A percentile compares a stretch with the other conserved stretches of the same genome.
Evolutionary conservation across 2,113 vertebrate species (phyloP).

Genomic region (Pholis gunnellus): DNA sequence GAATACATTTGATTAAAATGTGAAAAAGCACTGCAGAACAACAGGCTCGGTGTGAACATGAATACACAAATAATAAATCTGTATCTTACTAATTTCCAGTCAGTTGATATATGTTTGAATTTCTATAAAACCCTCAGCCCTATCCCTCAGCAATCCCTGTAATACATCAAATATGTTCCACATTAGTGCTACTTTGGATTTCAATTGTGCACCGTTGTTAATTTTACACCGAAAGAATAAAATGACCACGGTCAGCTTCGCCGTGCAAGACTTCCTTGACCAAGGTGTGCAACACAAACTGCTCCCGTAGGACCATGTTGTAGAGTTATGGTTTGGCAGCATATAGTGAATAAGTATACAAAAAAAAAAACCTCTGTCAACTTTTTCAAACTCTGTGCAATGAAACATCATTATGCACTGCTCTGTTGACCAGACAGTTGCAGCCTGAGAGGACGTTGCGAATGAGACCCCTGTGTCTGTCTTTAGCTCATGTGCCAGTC

Average conservation of each 20-base stretch:
- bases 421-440: slow-evolving; percentile 53
- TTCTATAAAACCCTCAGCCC: neutral
- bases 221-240: neutral
- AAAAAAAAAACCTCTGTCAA: slow-evolving; percentile 27
- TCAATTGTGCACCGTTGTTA: neutral
- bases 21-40: neutral
- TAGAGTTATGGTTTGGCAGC: slow-evolving; percentile 15
- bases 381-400: slow-evolving; percentile 30
- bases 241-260: neutral
- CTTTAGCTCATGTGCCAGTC: slow-evolving; percentile 71
- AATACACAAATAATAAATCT: neutral
- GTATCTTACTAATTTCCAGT: neutral
- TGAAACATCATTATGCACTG: slow-evolving; percentile 59
- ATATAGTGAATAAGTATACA: neutral
- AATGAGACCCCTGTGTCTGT: slow-evolving; percentile 61
- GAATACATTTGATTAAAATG: neutral
- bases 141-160: neutral
- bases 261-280: neutral
- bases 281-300: neutral
- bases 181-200: neutral
- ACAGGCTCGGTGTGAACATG: neutral
- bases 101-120: neutral
- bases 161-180: neutral
- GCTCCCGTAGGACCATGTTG: neutral
- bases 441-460: slow-evolving; percentile 37